A percentile compares a stretch with the other conserved stretches of the same genome.
phyloP scores from a whole-genome alignment of 2,888 invertebrate genomes.

The Torymus texanus region DNA sequence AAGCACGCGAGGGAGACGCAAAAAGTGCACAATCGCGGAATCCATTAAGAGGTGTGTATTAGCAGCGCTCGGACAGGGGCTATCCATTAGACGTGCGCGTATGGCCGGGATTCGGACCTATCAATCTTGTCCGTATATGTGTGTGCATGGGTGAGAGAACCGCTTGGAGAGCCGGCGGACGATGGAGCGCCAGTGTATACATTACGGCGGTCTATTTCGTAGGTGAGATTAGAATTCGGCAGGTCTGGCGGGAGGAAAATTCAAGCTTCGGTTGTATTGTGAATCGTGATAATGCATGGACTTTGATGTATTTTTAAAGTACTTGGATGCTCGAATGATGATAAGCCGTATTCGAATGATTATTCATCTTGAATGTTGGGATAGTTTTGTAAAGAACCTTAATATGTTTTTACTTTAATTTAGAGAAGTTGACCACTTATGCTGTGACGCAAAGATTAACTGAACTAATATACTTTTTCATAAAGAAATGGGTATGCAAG shows the following conservation, averaged over 20 bases:
- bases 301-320: no score
- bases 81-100: constrained; percentile 65
- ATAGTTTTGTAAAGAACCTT: no score
- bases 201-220: constrained; percentile 21
- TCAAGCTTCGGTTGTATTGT: not conserved
- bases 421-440: no score
- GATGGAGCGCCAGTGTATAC: not conserved
- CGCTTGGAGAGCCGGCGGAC: not conserved
- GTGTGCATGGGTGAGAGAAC: not conserved
- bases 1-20: constrained; percentile 19
- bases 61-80: constrained; percentile 69
- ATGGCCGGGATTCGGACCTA: constrained; percentile 67
- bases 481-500: no score
- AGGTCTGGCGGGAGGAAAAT: constrained; percentile 5
- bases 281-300: not conserved
- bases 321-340: no score
- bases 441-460: no score
- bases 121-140: constrained; percentile 65
- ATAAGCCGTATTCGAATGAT: no score
- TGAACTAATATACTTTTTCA: no score
- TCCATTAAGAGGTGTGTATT: constrained; percentile 69
- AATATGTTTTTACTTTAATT: no score
- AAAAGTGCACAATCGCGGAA: constrained; percentile 68
- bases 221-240: constrained; percentile 10
- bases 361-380: no score